Base-by-base conservation (phyloP, 2,113 vertebrate species). In the Argyrosomus japonicus region DNA sequence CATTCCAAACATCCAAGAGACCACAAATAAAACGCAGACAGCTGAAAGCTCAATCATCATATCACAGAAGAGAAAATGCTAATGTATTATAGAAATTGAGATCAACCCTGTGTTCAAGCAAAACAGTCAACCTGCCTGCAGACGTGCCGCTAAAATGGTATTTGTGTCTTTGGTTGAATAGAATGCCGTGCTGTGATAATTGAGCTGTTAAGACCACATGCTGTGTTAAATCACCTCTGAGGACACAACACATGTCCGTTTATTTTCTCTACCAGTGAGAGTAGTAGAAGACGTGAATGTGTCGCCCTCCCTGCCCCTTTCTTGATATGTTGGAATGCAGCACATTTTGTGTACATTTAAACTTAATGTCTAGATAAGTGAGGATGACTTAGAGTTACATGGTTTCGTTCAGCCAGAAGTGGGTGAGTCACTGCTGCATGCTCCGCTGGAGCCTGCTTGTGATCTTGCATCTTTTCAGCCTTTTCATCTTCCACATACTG, bases 211-310 rank as follows among this genome's bases (percentile, higher is more conserved):
- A 14, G 48, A 36, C 25, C 62, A 3, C 81, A 73, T 53, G 48
- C 77, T 83, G 77, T 4, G 67, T 43, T 56, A 63, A 57, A 83
- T 68, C 69, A 53, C 50, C 23, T 50, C 74, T 62, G 29, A 45
- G 36, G 43, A 68, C 82, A 68, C 36, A 54, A 45, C 45, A 45
- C 2, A n/a, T 45, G 29, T 19, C 25, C 0, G 9, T 58, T 62
- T 32, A 58, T 58, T 62, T 32, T 65, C n/a, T 51, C 40, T 19
- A 18, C 5, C 47, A 63, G 67, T 1, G 0, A 25, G 36, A 69
- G 32, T n/a, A 48, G 8, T 6, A 12, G 13, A 25, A 6, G 11
- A 77, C 50, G n/a, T 21, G 64, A 27, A 36, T 43, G 29, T 18
- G 5, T 11, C 21, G 54, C 45, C 4, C 61, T 63, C 3, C 12